Evolutionary conservation across 2,113 vertebrate genomes (phyloP).

Genomic region (Rissa tridactyla): DNA sequence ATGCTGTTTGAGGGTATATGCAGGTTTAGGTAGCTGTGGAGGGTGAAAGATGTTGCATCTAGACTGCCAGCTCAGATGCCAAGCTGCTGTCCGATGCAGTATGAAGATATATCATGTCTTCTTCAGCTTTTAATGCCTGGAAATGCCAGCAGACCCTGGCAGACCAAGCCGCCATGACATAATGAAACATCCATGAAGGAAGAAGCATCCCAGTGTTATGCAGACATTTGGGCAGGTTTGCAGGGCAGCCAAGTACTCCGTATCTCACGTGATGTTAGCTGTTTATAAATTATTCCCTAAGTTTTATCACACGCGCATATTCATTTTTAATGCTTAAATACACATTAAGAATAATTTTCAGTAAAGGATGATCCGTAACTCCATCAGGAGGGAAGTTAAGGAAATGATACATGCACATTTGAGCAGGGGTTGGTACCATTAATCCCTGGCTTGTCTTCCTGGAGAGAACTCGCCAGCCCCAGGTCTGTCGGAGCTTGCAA

Average conservation of each 20-base stretch:
- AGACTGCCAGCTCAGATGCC: not conserved
- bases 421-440: constrained; percentile 17
- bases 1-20: not conserved
- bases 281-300: constrained; percentile 70
- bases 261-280: not conserved
- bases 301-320: constrained; percentile 33
- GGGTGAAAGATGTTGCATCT: not conserved
- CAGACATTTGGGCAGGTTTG: not conserved
- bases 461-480: not conserved
- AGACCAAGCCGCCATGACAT: not conserved
- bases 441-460: not conserved
- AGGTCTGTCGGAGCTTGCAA: constrained; percentile 11
- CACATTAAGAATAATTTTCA: constrained; percentile 60
- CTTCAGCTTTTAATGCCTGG: not conserved
- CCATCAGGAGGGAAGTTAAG: constrained; percentile 36
- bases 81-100: not conserved
- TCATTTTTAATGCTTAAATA: constrained; percentile 65
- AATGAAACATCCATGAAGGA: not conserved
- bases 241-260: not conserved
- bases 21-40: not conserved
- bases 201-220: not conserved
- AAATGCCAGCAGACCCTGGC: not conserved
- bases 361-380: constrained; percentile 28
- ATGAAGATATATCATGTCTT: not conserved
- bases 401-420: constrained; percentile 20